Evolutionary conservation across 92 coral and sea anemone species (phyloP), one percentile per base, ranked within the genome.

Genomic region (Blastomussa wellsi): DNA sequence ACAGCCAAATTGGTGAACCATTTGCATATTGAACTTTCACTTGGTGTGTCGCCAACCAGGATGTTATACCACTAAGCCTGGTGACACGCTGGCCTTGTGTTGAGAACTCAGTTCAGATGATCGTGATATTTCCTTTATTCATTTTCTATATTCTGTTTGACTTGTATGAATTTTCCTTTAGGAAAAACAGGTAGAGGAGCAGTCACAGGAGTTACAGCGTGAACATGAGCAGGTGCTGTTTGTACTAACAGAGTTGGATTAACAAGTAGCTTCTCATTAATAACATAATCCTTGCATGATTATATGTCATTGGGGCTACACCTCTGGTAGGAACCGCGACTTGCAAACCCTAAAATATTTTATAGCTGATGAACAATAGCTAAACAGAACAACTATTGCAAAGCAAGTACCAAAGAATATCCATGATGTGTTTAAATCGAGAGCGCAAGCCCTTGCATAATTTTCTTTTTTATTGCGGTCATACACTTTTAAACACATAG

Each of bases 111-210:
- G 29, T 28, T 57, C 29, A 57, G 64, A 57, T 57, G 28, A 57
- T 57, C 64, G 22, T 26, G 7, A 11, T 57, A 7, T 57, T 22
- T 19, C 6, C 60, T 11, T 22, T 22, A 13, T 6, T 57, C 64
- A 57, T 57, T 57, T 22, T n/a, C 9, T 7, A 6, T 11, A 16
- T 26, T 59, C 29, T 14, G 6, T 33, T 8, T 14, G 24, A 31
- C 73, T 68, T 32, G 9, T 22, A 32, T 69, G 29, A 69, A 36
- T 38, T 22, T 19, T 52, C 39, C 15, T 39, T 48, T 20, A 83
- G 87, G 87, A 59, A 37, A 83, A 83, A 53, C 62, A 57, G 75
- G 7, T 83, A 38, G 87, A 73, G 28, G 79, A 74, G 37, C 87
- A 44, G 41, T 60, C 42, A 22, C 62, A 37, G 20, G 82, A 57